These are phyloP conservation scores for Ectropis grisescens DNA, from an alignment of 1,140 invertebrate genomes.

Conservation along the genomic window DNA sequence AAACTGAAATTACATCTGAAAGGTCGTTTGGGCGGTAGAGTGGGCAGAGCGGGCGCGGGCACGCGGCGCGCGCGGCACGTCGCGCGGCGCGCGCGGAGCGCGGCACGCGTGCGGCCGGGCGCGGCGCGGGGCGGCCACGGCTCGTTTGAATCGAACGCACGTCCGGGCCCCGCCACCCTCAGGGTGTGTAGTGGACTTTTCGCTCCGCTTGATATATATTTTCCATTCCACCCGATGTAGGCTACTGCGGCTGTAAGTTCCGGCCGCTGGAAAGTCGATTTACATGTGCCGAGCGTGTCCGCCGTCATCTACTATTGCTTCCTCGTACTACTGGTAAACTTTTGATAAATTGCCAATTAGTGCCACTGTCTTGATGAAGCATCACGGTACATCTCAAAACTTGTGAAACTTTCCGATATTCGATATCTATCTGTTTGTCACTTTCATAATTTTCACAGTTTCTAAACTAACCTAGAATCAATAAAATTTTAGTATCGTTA, in stretches of 20 bases:
- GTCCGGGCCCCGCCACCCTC: conserved; percentile 41
- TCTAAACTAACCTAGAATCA: too few relatives aligned
- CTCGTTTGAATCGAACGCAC: conserved; percentile 63
- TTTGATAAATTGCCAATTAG: too few relatives aligned
- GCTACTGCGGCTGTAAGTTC: conserved; percentile 44
- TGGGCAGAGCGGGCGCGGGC: not conserved
- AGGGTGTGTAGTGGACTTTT: conserved; percentile 61
- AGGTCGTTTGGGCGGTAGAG: conserved; percentile 8
- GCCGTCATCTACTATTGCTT: too few relatives aligned
- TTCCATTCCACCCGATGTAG: conserved; percentile 56
- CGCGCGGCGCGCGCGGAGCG: conserved; percentile 26
- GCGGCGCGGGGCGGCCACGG: conserved; percentile 38
- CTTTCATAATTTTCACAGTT: too few relatives aligned
- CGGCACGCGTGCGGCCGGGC: conserved; percentile 45
- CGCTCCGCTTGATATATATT: conserved; percentile 59
- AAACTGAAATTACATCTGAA: conserved; percentile 51
- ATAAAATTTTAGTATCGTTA: too few relatives aligned
- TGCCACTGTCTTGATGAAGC: too few relatives aligned
- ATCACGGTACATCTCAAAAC: too few relatives aligned
- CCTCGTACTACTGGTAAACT: too few relatives aligned
- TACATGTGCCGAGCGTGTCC: conserved; percentile 22
- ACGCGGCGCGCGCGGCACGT: not conserved
- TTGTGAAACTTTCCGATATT: too few relatives aligned
- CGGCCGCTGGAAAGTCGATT: conserved; percentile 29
- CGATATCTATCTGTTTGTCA: too few relatives aligned